Conservation (phyloP, 2,888 invertebrate species). For the Eupithecia exiguata region DNA sequence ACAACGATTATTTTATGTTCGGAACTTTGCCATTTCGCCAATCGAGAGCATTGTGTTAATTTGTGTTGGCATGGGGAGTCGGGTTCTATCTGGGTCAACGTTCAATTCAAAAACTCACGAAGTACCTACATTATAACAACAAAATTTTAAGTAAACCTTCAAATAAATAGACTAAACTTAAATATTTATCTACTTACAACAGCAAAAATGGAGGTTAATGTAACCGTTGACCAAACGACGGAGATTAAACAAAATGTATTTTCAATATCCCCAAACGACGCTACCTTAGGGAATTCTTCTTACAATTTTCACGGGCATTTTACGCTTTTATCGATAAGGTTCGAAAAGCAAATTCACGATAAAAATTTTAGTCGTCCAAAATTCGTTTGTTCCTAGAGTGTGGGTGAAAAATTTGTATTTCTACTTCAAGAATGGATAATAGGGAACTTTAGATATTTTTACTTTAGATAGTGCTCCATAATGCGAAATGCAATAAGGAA, state of each 20-base stretch:
- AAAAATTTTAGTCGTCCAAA: background rate
- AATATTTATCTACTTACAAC: too few relatives aligned
- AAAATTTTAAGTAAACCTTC: too few relatives aligned
- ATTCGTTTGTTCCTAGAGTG: background rate
- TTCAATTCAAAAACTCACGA: background rate
- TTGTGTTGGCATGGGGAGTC: background rate
- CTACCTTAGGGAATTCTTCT: background rate
- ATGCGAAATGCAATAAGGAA: too few relatives aligned
- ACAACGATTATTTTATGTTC: slow-evolving; percentile 4
- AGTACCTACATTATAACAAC: background rate
- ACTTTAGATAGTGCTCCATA: too few relatives aligned
- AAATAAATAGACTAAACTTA: too few relatives aligned
- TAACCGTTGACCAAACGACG: too few relatives aligned
- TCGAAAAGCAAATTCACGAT: background rate
- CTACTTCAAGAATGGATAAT: background rate
- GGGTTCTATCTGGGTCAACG: background rate
- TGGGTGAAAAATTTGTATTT: background rate
- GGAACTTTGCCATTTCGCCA: background rate
- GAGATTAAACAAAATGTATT: too few relatives aligned
- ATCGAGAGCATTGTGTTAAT: background rate
- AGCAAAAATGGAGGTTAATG: too few relatives aligned
- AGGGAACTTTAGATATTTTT: too few relatives aligned
- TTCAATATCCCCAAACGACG: too few relatives aligned
- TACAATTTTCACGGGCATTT: background rate
- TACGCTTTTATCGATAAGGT: background rate